phyloP scores from a whole-genome alignment of 2,113 vertebrate species.

The Sialia sialis region DNA sequence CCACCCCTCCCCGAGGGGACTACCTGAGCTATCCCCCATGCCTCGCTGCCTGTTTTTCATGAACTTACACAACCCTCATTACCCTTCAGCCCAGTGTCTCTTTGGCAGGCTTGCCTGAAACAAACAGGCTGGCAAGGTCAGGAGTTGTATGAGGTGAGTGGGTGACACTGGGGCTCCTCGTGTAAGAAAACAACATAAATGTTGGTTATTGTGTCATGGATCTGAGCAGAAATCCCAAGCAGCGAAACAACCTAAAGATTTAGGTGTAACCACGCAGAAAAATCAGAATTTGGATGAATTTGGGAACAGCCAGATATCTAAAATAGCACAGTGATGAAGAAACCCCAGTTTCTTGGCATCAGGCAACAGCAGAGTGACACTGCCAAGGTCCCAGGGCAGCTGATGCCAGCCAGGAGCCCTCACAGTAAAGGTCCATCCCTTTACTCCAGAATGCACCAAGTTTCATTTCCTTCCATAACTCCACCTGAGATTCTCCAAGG shows the following conservation, averaged over 20 bases:
- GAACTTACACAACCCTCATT: not conserved
- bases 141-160: fast-evolving
- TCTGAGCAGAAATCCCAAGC: not conserved
- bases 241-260: not conserved
- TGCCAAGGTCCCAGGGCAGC: not conserved
- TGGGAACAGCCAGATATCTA: not conserved
- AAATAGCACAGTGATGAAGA: not conserved
- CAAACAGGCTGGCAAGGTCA: not conserved
- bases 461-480: not conserved
- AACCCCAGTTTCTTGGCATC: not conserved
- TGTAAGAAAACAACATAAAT: not conserved
- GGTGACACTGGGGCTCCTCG: not conserved
- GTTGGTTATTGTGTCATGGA: fast-evolving
- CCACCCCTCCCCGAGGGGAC: not conserved
- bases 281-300: not conserved
- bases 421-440: not conserved
- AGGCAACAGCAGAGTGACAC: not conserved
- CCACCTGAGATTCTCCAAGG: not conserved
- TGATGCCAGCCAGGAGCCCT: not conserved
- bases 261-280: not conserved
- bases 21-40: not conserved
- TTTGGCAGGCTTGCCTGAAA: not conserved
- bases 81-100: not conserved
- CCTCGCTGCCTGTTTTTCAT: not conserved
- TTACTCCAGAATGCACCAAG: not conserved